Evolutionary conservation across 2,113 vertebrate species (phyloP), one percentile per base, ranked within the genome.

Genomic region (Pygoscelis adeliae): DNA sequence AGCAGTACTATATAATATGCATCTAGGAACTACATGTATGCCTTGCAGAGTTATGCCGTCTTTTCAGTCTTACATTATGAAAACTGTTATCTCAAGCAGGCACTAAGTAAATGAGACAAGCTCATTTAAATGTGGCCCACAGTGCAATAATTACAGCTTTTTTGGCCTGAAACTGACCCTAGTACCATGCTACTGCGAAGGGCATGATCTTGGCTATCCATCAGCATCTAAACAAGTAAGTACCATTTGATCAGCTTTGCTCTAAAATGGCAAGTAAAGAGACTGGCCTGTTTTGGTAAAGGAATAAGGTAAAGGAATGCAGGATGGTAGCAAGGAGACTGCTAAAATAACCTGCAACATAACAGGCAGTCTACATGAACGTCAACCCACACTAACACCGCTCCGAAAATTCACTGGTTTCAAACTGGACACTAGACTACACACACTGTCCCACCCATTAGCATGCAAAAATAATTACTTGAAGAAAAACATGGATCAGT

Each of bases 151-250:
- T 59, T 79, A 42, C 21, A 85, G 56, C 5, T 52, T 76, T 88
- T 70, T 72, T 47, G 79, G 50, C 32, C 52, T 67, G 70, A 49
- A 87, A 16, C 25, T 67, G 38, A 63, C 10, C 76, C 32, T 30
- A 20, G 0, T 1, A 42, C 42, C 2, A 0, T n/a, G 47, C 23
- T 76, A 69, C 66, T 52, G 21, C 9, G 4, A 42, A 85, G 52
- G 44, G 18, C 13, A 63, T 46, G 26, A 72, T 86, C 30, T 26
- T 77, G 40, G 52, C 21, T 69, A 25, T 44, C 21, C 34, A 61
- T 44, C 36, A 69, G 36, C 27, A 70, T n/a, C 46, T 77, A 80
- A 76, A 80, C 36, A 80, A 50, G 0, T 26, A 71, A 52, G 25
- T 56, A 62, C 46, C 36, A 36, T 86, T 73, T 49, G 40, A 92